phyloP scores from a whole-genome alignment of 2,888 invertebrate species.

The Aleiodes alternator region DNA sequence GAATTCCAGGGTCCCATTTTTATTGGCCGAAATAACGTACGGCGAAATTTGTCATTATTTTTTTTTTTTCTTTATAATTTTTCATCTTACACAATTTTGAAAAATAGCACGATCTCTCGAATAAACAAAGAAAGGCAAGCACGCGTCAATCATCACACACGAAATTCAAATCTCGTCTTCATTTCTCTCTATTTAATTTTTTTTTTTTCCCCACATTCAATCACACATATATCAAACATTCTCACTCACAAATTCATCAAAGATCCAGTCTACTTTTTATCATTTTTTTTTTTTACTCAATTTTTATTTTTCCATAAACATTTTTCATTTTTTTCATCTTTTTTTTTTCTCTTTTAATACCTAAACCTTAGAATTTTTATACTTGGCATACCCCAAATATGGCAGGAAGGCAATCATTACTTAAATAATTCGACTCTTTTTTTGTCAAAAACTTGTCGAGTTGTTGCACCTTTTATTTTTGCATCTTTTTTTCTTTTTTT shows the following conservation, averaged over 20 bases:
- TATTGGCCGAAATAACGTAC: slow-evolving; percentile 52
- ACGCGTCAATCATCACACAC: slow-evolving; percentile 49
- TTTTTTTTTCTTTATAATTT: slow-evolving; percentile 48
- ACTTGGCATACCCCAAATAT: slow-evolving; percentile 80
- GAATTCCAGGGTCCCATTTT: slow-evolving; percentile 53
- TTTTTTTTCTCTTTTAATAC: slow-evolving; percentile 62
- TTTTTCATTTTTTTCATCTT: slow-evolving; percentile 50
- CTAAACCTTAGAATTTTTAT: slow-evolving; percentile 76
- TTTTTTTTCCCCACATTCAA: slow-evolving; percentile 48
- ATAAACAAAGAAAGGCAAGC: slow-evolving; percentile 50
- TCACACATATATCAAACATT: slow-evolving; percentile 52
- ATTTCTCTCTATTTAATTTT: slow-evolving; percentile 45
- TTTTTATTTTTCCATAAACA: slow-evolving; percentile 37
- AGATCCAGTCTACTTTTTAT: slow-evolving; percentile 56
- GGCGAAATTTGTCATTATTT: slow-evolving; percentile 48
- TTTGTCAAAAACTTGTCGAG: slow-evolving; percentile 19
- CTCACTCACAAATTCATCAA: slow-evolving; percentile 56
- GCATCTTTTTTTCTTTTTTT: slow-evolving; percentile 56
- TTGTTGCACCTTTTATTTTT: slow-evolving; percentile 33
- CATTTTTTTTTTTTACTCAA: neutral
- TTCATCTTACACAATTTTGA: slow-evolving; percentile 70
- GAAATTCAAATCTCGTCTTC: slow-evolving; percentile 34
- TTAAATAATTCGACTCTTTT: slow-evolving; percentile 74
- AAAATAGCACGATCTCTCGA: slow-evolving; percentile 70
- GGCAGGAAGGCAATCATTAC: slow-evolving; percentile 82